Evolutionary conservation across 2,888 invertebrate species (phyloP).

Genomic region (Geophilus truncorum): DNA sequence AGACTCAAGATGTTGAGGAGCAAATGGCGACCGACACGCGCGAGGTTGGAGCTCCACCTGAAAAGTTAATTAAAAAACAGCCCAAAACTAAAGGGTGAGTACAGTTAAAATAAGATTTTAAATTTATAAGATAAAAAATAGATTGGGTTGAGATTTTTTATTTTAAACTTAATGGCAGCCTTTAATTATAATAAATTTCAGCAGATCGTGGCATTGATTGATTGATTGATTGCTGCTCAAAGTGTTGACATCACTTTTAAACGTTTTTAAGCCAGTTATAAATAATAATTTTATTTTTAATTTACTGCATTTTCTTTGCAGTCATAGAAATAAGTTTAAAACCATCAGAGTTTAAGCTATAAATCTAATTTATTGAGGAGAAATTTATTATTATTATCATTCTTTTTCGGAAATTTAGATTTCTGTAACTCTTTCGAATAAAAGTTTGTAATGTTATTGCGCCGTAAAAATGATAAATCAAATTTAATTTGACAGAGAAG

Average conservation of each 20-base stretch:
- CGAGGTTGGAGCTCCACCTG: slow-evolving; percentile 56
- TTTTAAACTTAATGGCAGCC: background rate
- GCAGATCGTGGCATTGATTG: background rate
- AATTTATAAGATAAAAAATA: background rate
- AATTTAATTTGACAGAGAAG: slow-evolving; percentile 25
- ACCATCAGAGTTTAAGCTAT: background rate
- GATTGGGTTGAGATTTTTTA: background rate
- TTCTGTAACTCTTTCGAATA: background rate
- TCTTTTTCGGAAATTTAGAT: background rate
- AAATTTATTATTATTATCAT: too few species aligned
- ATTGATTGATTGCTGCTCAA: background rate
- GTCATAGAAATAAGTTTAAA: background rate
- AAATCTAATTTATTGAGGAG: background rate
- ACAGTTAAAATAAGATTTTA: background rate
- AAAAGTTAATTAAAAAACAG: slow-evolving; percentile 56
- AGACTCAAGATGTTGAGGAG: slow-evolving; percentile 76
- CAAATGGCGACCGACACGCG: slow-evolving; percentile 70
- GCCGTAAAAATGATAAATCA: background rate
- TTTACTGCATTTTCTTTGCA: background rate
- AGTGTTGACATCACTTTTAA: background rate
- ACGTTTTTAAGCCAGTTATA: too few species aligned
- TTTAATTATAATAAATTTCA: background rate
- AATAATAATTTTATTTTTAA: too few species aligned
- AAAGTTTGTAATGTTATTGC: background rate
- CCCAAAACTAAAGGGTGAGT: slow-evolving; percentile 60